These are phyloP conservation scores for Bombus pascuorum DNA, from an alignment of 1,140 invertebrate species.

Conservation along the genomic window DNA sequence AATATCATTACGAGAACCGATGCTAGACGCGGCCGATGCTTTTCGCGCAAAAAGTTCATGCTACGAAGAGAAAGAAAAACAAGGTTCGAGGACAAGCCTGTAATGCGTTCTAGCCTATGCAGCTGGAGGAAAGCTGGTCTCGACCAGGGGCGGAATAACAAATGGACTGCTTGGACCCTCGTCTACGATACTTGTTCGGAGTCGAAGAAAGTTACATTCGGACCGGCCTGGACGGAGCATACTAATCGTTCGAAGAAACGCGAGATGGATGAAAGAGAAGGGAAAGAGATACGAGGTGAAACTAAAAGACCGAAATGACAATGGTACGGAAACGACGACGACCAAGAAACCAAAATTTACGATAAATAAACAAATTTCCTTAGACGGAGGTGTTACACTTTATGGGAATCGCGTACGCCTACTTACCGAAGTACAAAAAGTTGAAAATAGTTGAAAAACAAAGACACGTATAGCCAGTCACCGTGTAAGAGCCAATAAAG, in stretches of 20 bases:
- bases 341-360: too few species aligned
- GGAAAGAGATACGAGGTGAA: too few species aligned
- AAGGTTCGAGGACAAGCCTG: not conserved
- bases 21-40: not conserved
- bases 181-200: slow-evolving; percentile 55
- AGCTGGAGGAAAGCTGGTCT: slow-evolving; percentile 43
- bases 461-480: not conserved
- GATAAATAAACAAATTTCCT: too few species aligned
- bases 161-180: slow-evolving; percentile 68
- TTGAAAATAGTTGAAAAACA: not conserved
- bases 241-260: slow-evolving; percentile 71
- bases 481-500: not conserved
- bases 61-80: slow-evolving; percentile 4
- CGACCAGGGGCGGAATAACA: slow-evolving; percentile 71
- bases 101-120: not conserved
- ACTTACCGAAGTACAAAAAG: too few species aligned
- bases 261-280: slow-evolving; percentile 10
- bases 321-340: too few species aligned
- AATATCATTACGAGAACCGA: not conserved
- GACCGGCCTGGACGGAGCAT: slow-evolving; percentile 60
- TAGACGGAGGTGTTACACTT: too few species aligned
- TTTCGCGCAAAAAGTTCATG: not conserved
- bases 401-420: too few species aligned
- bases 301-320: too few species aligned
- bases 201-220: slow-evolving; percentile 61